phyloP scores from a whole-genome alignment of 1,140 invertebrate species.

The Carposina sasakii region DNA sequence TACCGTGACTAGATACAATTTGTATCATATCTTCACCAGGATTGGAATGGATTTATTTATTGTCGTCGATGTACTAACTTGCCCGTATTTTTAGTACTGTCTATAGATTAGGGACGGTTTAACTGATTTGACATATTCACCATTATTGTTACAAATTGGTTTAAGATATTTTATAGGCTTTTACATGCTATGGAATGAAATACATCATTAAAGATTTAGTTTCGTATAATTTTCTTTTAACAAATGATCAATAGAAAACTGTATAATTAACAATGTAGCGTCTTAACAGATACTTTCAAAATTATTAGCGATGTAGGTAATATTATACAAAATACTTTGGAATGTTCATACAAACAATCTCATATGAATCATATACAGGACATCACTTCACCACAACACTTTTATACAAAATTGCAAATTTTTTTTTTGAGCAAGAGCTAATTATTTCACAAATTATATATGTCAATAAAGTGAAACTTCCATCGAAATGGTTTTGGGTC shows the following conservation, averaged over 20 bases:
- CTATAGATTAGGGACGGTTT: too few relatives aligned
- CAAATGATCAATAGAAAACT: conserved; percentile 73
- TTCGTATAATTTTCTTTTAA: conserved; percentile 73
- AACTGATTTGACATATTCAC: too few relatives aligned
- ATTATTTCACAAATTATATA: conserved; percentile 8
- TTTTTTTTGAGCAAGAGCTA: not conserved
- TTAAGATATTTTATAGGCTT: too few relatives aligned
- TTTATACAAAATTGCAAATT: not conserved
- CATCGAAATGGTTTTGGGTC: conserved; percentile 33
- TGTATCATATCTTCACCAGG: too few relatives aligned
- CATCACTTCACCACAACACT: not conserved
- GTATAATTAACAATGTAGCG: conserved; percentile 73
- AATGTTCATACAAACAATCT: conserved; percentile 70
- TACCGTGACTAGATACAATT: too few relatives aligned
- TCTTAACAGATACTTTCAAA: conserved; percentile 71
- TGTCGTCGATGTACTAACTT: too few relatives aligned
- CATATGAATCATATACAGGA: conserved; percentile 54
- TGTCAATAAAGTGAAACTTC: conserved; percentile 50
- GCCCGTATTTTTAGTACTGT: too few relatives aligned
- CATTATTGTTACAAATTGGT: too few relatives aligned
- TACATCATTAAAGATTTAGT: conserved; percentile 65
- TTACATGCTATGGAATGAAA: conserved; percentile 60
- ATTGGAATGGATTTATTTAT: too few relatives aligned
- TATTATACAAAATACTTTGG: conserved; percentile 71
- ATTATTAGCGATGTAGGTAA: conserved; percentile 70